These are phyloP conservation scores for Lampris incognitus DNA, from an alignment of 2,113 vertebrate species.

Conservation along the genomic window DNA sequence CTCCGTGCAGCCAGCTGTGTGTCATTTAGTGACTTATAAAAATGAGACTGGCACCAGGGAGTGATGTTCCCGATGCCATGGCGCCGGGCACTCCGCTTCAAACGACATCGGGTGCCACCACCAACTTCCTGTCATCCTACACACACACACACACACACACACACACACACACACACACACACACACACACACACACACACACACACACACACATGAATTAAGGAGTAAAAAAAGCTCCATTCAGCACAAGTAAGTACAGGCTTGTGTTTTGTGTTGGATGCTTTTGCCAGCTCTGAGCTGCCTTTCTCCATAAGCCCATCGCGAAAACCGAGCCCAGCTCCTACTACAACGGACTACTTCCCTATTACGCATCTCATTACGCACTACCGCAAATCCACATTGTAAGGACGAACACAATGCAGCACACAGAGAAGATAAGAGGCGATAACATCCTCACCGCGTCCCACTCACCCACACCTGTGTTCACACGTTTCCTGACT, in stretches of 20 bases:
- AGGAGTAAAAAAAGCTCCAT: slow-evolving; percentile 61
- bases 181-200: slow-evolving; percentile 50
- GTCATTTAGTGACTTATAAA: slow-evolving; percentile 83
- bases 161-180: slow-evolving; percentile 54
- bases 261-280: slow-evolving; percentile 42
- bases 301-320: slow-evolving; percentile 9
- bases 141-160: slow-evolving; percentile 49
- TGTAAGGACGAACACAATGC: slow-evolving; percentile 52
- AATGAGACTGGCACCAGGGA: slow-evolving; percentile 81
- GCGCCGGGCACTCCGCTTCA: slow-evolving; percentile 76
- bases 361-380: slow-evolving; percentile 58
- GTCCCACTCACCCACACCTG: slow-evolving; percentile 68
- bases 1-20: slow-evolving; percentile 83
- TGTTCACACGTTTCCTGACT: slow-evolving; percentile 69
- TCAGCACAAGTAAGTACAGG: slow-evolving; percentile 63
- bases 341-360: slow-evolving; percentile 50
- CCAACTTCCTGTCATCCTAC: slow-evolving; percentile 71
- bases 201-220: slow-evolving; percentile 46
- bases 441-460: slow-evolving; percentile 52
- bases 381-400: slow-evolving; percentile 44
- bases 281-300: slow-evolving; percentile 37
- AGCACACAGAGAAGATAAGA: slow-evolving; percentile 45
- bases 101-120: slow-evolving; percentile 79
- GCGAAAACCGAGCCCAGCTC: slow-evolving; percentile 5
- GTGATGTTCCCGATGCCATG: slow-evolving; percentile 77